Base-by-base conservation (phyloP, 1,140 invertebrate genomes). In the Heliconius congener region DNA sequence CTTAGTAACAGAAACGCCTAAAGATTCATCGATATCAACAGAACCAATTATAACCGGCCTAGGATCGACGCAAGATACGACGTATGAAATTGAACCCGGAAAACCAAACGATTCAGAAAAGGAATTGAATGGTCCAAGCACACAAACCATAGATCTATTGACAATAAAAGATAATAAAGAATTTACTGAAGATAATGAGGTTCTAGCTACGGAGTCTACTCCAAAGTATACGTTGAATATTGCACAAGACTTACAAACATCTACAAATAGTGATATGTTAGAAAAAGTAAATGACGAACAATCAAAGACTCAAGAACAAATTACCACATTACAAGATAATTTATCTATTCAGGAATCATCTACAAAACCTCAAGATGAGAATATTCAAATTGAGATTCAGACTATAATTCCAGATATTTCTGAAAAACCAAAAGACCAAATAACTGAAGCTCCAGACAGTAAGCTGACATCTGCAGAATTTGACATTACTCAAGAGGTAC, bases 91-190 rank as follows among this genome's bases (percentile, higher is more conserved):
- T 66, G 73, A 76, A 27, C 1, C n/a, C 52, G 73, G 77, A 66
- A 74, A 79, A 75, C 55, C 76, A 30, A 18, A 57, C 8, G 34
- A 46, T 39, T 73, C 70, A 71, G 76, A 77, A 37, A 77, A 77
- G 27, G 76, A 77, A 27, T 55, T 19, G 3, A 13, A 77, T 72
- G 16, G 19, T 60, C 42, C 50, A 34, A 74, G 55, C 13, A 76
- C 73, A 8, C n/a, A 1, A 57, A 19, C 9, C 50, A 23, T 75
- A 34, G 73, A 74, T 71, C 30, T 52, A 74, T 19, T 39, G 57
- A 66, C 73, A 37, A 16, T 60, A 23, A 60, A 71, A 11, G 34
- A 37, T n/a, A 50, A 8, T 75, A 30, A 71, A 37, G 8, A 71
- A 34, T 18, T 55, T 23, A 71, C 73, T 13, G 19, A 39, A 39